Percentiles rank a stretch among this genome's conserved stretches.
Conservation (phyloP, 2,797 vertebrate species). For the Enteromius mattozi region DNA sequence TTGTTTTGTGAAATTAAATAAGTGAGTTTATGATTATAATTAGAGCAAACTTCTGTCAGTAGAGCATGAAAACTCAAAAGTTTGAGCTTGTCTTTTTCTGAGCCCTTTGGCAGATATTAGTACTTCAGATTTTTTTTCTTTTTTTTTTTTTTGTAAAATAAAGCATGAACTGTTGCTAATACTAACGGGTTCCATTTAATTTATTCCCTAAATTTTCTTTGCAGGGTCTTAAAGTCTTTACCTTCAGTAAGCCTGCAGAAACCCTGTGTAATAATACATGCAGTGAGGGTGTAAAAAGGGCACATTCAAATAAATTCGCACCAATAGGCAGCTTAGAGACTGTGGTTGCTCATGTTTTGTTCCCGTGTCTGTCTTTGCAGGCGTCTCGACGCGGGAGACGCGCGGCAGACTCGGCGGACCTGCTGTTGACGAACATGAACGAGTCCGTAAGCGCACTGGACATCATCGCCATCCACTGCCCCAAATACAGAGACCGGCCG, state of each 20-base stretch:
- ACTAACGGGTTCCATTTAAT: neutral
- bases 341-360: neutral
- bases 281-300: neutral
- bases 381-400: slow-evolving; percentile 92
- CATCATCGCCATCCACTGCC: slow-evolving; percentile 96
- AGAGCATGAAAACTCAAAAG: neutral
- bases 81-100: too few species aligned
- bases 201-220: neutral
- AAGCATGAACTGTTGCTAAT: neutral
- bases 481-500: slow-evolving; percentile 97
- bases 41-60: neutral
- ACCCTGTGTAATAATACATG: neutral
- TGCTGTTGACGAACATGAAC: slow-evolving; percentile 89
- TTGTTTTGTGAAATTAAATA: neutral
- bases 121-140: too few species aligned
- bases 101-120: neutral
- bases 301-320: neutral
- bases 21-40: too few species aligned
- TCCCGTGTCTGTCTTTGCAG: slow-evolving; percentile 58
- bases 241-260: neutral
- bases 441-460: slow-evolving; percentile 94
- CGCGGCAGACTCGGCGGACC: slow-evolving; percentile 90
- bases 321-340: neutral
- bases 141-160: too few species aligned
- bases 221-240: neutral